phyloP scores from a whole-genome alignment of 2,797 vertebrate species.

The Thaleichthys pacificus region DNA sequence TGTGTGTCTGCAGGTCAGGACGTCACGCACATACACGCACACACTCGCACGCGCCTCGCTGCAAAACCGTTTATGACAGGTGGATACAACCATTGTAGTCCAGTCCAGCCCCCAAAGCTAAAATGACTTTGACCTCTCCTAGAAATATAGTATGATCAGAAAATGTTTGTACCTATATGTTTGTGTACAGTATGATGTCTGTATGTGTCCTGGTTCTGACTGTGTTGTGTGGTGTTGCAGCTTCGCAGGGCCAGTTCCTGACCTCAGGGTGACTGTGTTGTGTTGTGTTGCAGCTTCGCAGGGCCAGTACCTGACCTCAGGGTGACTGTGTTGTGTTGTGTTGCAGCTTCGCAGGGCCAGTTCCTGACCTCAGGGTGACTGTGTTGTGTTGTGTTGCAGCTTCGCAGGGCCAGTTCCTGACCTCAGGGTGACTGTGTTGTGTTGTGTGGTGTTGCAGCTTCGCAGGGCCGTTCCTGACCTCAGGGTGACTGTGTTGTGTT shows the following conservation, averaged over 20 bases:
- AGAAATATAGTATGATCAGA: too few species aligned
- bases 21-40: neutral
- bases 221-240: conserved; percentile 57
- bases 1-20: conserved; percentile 90
- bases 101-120: too few species aligned
- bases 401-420: conserved; percentile 87
- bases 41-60: neutral
- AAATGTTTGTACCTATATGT: too few species aligned
- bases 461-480: conserved; percentile 86
- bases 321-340: conserved; percentile 11
- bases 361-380: conserved; percentile 80
- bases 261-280: conserved; percentile 64
- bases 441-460: conserved; percentile 73
- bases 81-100: too few species aligned
- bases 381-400: conserved; percentile 60
- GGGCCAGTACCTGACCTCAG: conserved; percentile 84
- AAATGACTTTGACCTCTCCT: too few species aligned
- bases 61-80: too few species aligned
- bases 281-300: conserved; percentile 77
- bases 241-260: conserved; percentile 85
- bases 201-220: too few species aligned
- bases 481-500: conserved; percentile 25
- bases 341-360: conserved; percentile 84
- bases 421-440: conserved; percentile 60
- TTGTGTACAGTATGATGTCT: too few species aligned